Evolutionary conservation across 2,113 vertebrate genomes (phyloP).

Genomic region (Ochotona princeps): DNA sequence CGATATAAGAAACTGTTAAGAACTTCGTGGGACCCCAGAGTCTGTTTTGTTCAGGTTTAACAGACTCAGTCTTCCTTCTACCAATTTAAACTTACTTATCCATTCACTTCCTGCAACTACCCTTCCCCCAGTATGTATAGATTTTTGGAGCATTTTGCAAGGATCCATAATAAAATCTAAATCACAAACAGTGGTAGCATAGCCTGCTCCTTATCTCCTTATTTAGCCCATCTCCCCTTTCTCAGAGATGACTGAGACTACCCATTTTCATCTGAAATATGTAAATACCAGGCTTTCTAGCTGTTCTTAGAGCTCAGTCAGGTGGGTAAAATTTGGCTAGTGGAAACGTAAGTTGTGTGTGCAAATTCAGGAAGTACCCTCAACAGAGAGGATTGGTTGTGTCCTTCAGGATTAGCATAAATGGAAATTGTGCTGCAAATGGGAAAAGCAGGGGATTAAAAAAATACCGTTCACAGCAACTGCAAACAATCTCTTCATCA

Average conservation of each 20-base stretch:
- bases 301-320: background rate
- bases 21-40: background rate
- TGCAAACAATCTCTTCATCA: slow-evolving; percentile 37
- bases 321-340: background rate
- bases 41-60: background rate
- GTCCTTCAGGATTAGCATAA: background rate
- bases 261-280: background rate
- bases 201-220: background rate
- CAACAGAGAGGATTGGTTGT: background rate
- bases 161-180: background rate
- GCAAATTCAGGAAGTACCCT: background rate
- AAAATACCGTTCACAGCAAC: slow-evolving; percentile 25
- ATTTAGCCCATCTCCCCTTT: background rate
- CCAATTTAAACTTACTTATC: background rate
- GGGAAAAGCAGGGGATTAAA: background rate
- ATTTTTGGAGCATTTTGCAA: slow-evolving; percentile 28
- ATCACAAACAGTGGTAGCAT: background rate
- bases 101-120: background rate
- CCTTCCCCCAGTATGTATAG: background rate
- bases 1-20: background rate
- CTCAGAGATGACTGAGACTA: background rate
- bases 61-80: background rate
- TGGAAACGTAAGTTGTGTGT: background rate
- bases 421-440: slow-evolving; percentile 28
- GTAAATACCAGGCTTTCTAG: background rate